Base-by-base conservation (phyloP, 2,888 invertebrate species). In the Leptinotarsa tumamoca region DNA sequence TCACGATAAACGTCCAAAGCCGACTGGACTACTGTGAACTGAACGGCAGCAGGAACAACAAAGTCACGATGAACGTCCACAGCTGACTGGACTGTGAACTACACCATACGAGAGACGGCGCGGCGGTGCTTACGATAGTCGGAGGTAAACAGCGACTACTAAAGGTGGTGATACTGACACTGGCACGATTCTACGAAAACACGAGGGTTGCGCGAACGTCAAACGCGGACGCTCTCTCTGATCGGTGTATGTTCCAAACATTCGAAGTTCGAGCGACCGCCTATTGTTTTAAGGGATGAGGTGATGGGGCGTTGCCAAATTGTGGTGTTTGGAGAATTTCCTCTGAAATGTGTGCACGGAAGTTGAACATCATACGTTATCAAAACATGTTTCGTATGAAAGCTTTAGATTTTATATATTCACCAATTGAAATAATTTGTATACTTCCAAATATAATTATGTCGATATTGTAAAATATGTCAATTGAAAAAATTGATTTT, bases 211-310 rank as follows among this genome's bases (percentile, higher is more conserved):
- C 76, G 76, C 76, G 71, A 43, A 76, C 67, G 73, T 67, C 58
- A 49, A 67, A 67, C 67, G 76, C 66, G 61, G 67, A 27, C 33
- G 70, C 68, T 61, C 71, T 73, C 68, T 67, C 69, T 75, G 75
- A 77, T 73, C 79, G 72, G 77, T 63, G 63, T 63, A 23, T 58
- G 58, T 63, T 43, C 63, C 27, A n/a, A 58, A 27, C 33, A 63
- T 63, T 63, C 63, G 63, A 63, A 63, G 10, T 63, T 63, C 33
- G n/a, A 63, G 71, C 71, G 58, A 3, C 27, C 18, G 15, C 50
- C 76, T 76, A 80, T 80, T 80, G 80, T 80, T 80, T 80, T 78
- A 80, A 76, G 80, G 78, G 78, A 63, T 74, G 66, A 77, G 73
- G 73, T 73, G 58, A 75, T 74, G 80, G 75, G 51, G 15, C 61